phyloP scores from a whole-genome alignment of 2,888 invertebrate genomes.

The Brenthis daphne region DNA sequence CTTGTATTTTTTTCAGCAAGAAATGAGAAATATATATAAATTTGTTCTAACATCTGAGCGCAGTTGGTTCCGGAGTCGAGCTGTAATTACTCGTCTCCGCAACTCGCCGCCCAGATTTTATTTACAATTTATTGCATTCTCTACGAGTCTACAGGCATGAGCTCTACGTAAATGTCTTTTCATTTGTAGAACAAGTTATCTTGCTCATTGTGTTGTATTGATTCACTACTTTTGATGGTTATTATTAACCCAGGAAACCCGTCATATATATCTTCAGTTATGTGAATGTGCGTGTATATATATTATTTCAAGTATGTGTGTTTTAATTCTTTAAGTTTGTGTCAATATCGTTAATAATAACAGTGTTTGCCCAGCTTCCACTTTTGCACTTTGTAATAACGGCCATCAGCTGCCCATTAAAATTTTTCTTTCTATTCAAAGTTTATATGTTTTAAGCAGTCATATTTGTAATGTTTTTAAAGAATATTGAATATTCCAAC shows the following conservation, averaged over 20 bases:
- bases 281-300: too few relatives aligned
- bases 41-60: not conserved
- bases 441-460: too few relatives aligned
- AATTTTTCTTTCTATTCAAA: too few relatives aligned
- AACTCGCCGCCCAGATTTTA: conserved; percentile 15
- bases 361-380: too few relatives aligned
- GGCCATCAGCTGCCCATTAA: too few relatives aligned
- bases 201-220: conserved; percentile 12
- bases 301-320: too few relatives aligned
- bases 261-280: not conserved
- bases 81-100: not conserved
- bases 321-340: too few relatives aligned
- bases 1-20: not conserved
- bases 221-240: not conserved
- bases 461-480: too few relatives aligned
- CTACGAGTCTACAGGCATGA: conserved; percentile 9
- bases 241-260: not conserved
- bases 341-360: too few relatives aligned
- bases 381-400: too few relatives aligned
- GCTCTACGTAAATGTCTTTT: conserved; percentile 17
- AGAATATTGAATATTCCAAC: too few relatives aligned
- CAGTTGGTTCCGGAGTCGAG: not conserved
- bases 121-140: conserved; percentile 21
- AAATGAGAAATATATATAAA: not conserved
- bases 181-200: conserved; percentile 20